Percentiles rank a stretch among this genome's conserved stretches.
Conservation (phyloP, 2,113 vertebrate genomes). For the Benthochromis sp. region DNA sequence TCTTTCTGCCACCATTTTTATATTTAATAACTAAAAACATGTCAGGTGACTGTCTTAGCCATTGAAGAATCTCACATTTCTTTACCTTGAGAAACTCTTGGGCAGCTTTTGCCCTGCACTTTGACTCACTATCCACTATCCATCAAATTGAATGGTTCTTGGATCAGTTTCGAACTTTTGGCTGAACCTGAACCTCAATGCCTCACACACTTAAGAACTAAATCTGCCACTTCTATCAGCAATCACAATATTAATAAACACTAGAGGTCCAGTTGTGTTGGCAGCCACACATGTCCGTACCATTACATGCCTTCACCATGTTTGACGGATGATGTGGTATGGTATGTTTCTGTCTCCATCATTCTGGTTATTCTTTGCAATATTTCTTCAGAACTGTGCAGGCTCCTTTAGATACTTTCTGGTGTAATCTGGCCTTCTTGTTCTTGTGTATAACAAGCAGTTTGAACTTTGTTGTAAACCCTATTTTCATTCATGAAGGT, state of each 20-base stretch:
- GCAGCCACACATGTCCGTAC: background rate
- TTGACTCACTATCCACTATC: background rate
- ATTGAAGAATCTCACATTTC: background rate
- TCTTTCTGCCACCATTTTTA: background rate
- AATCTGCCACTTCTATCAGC: background rate
- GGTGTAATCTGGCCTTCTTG: background rate
- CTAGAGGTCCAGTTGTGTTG: background rate
- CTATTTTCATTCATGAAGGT: background rate
- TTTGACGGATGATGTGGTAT: background rate
- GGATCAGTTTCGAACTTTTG: background rate
- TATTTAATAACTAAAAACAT: background rate
- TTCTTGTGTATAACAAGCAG: background rate
- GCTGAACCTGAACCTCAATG: background rate
- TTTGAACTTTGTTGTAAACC: background rate
- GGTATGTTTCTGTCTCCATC: background rate
- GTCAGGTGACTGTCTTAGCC: background rate
- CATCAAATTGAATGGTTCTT: background rate
- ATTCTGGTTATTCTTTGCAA: background rate
- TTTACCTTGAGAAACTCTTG: background rate
- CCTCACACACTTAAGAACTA: background rate
- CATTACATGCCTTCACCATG: background rate
- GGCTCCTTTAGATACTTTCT: background rate
- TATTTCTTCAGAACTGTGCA: background rate
- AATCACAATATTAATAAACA: background rate
- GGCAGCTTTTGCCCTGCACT: background rate